phyloP scores from a whole-genome alignment of 2,888 invertebrate genomes.

The Cephus pygmeus region DNA sequence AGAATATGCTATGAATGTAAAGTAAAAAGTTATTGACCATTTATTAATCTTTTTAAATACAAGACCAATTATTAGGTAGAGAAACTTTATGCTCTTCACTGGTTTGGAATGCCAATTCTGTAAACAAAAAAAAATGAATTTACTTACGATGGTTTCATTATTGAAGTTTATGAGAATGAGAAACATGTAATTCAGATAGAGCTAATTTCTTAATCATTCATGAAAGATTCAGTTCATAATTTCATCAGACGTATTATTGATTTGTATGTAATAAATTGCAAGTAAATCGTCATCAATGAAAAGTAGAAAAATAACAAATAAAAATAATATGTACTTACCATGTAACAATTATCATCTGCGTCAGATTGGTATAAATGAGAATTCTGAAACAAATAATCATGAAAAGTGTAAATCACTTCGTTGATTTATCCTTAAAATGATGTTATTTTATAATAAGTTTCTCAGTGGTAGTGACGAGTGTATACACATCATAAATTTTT shows the following conservation, averaged over 20 bases:
- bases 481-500: constrained; percentile 45
- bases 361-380: neutral
- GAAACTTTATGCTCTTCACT: neutral
- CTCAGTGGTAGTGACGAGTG: constrained; percentile 62
- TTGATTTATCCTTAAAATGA: constrained; percentile 7
- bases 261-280: constrained; percentile 1
- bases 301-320: neutral
- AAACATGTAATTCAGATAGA: constrained; percentile 51
- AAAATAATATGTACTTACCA: neutral
- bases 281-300: neutral
- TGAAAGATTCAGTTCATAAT: constrained; percentile 40
- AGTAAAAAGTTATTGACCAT: neutral
- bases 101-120: neutral
- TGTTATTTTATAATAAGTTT: constrained; percentile 11
- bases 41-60: neutral
- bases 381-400: neutral
- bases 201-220: constrained; percentile 56
- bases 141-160: neutral
- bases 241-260: constrained; percentile 29
- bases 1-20: neutral
- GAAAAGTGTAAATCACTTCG: neutral
- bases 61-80: neutral
- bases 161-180: neutral
- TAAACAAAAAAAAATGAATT: neutral
- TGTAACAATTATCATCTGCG: neutral